Base-by-base conservation (phyloP, 2,797 vertebrate species). In the Lagorchestes hirsutus region DNA sequence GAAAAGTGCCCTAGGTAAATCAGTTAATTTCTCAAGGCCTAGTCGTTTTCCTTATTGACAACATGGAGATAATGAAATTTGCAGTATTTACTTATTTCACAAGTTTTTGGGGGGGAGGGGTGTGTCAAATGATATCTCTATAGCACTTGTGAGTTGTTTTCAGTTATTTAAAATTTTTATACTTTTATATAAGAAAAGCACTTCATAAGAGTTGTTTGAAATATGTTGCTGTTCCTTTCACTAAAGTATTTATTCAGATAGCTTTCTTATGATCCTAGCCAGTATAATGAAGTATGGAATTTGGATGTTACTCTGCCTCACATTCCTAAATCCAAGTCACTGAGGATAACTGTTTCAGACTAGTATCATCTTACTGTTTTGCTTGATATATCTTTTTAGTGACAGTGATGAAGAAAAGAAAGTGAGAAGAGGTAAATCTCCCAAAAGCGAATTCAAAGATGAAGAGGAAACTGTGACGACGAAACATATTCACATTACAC, bases 391-490 rank as follows among this genome's bases (percentile, higher is more conserved):
- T 97, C 97, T 97, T 97, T 97, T 96, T 97, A 99, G 99, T 97
- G 99, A 99, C 98, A 99, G 99, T 0, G 99, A 99, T 93, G 99
- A 99, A 92, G 98, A 99, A 93, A 99, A 98, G 90, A 98, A 99
- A 40, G 98, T 99, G 14, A 99, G 99, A 97, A 99, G 99, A 97
- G 99, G 99, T 95, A 99, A 99, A 97, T 99, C 99, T 96, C 98
- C 99, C 95, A 98, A 98, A 98, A 98, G 98, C 95, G 99, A 99
- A 97, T 99, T 99, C 98, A 99, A 99, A 99, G 99, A 99, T 95
- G 99, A 99, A 96, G 99, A 99, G 96, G 99, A 99, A 97, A 99
- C 99, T 0, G 99, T 99, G 97, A 99, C 99, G 40, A 99, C 99
- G 54, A 99, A 99, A 99, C 99, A 99, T 93, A 99, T 99, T 97